These are phyloP conservation scores for Coleophora flavipennella DNA, from an alignment of 2,888 invertebrate genomes.

Conservation along the genomic window DNA sequence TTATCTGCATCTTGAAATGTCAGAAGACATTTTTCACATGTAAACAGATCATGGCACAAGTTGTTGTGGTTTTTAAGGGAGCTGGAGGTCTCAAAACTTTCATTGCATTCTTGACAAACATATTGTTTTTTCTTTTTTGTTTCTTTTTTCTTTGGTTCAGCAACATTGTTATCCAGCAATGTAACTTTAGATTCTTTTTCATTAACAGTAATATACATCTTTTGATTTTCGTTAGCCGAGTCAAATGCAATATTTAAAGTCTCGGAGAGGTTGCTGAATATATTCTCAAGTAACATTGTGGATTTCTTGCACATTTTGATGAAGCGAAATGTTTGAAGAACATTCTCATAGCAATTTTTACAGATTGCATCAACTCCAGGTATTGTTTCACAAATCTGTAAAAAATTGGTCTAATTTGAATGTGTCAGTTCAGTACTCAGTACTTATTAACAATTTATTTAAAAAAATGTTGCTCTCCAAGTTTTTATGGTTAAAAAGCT, in stretches of 20 bases:
- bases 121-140: constrained; percentile 5
- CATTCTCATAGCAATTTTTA: constrained; percentile 35
- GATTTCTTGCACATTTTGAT: constrained; percentile 33
- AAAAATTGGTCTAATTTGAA: too few species aligned
- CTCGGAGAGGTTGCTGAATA: constrained; percentile 34
- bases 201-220: constrained; percentile 35
- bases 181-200: constrained; percentile 33
- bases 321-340: constrained; percentile 32
- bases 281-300: constrained; percentile 29
- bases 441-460: too few species aligned
- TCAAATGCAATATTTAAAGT: constrained; percentile 29
- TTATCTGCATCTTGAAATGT: constrained; percentile 25
- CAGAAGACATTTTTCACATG: constrained; percentile 39
- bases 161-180: constrained; percentile 25
- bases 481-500: too few species aligned
- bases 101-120: background rate
- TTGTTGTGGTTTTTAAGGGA: constrained; percentile 32
- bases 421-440: too few species aligned
- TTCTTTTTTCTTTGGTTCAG: constrained; percentile 8
- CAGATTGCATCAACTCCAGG: constrained; percentile 51
- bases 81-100: constrained; percentile 4
- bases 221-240: constrained; percentile 21
- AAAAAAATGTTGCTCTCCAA: too few species aligned
- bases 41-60: constrained; percentile 27
- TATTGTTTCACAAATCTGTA: constrained; percentile 43